A percentile compares a stretch with the other conserved stretches of the same genome.
Conservation (phyloP, 2,888 invertebrate genomes). For the Limenitis camilla region DNA sequence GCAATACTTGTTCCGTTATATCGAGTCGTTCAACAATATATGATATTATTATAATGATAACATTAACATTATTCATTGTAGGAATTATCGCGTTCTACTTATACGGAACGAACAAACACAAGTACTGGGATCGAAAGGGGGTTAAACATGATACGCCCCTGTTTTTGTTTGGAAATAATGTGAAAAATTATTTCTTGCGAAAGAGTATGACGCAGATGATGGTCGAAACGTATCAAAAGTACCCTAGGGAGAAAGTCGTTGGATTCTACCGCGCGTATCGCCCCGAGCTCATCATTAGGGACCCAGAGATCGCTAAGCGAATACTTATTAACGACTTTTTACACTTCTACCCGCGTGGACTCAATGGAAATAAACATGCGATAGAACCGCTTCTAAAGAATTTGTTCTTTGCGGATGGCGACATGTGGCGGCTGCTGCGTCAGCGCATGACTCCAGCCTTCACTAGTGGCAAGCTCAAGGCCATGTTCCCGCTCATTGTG, state of each 20-base stretch:
- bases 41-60: slow-evolving; percentile 9
- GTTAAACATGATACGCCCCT: slow-evolving; percentile 43
- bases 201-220: slow-evolving; percentile 36
- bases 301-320: slow-evolving; percentile 40
- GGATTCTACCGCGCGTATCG: slow-evolving; percentile 45
- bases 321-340: slow-evolving; percentile 47
- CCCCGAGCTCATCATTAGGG: slow-evolving; percentile 47
- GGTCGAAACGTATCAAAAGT: slow-evolving; percentile 28
- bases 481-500: no score
- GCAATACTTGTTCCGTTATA: no score
- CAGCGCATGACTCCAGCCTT: no score
- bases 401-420: no score
- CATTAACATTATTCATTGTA: slow-evolving; percentile 6
- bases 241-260: slow-evolving; percentile 30
- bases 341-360: slow-evolving; percentile 36
- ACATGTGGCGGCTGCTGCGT: no score
- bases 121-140: slow-evolving; percentile 43
- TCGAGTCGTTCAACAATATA: no score
- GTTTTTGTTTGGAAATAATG: slow-evolving; percentile 44
- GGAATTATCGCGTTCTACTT: slow-evolving; percentile 6
- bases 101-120: slow-evolving; percentile 12
- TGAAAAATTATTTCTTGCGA: slow-evolving; percentile 31
- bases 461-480: no score
- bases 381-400: slow-evolving; percentile 33
- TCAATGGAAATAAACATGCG: slow-evolving; percentile 20